Evolutionary conservation across 2,888 invertebrate genomes (phyloP), one percentile per base, ranked within the genome.

Genomic region (Caenorhabditis sp.): DNA sequence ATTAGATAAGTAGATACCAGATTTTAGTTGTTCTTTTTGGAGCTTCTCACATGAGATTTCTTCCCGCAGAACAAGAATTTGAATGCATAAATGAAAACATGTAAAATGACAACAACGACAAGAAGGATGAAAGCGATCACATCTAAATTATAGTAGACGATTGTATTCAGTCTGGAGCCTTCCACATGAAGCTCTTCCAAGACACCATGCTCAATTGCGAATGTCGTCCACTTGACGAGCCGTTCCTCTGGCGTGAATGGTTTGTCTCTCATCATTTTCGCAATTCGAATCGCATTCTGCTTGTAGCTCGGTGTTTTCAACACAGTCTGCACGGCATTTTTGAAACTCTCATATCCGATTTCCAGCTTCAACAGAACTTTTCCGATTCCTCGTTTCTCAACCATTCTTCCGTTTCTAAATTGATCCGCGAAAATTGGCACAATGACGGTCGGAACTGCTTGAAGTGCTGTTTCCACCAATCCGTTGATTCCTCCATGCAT

Each of bases 391-490:
- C 89, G 64, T 56, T 82, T 89, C 77, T 91, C 91, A n/a, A 85
- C 89, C 79, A 86, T 85, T 68, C 91, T 74, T 54, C 89, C 90
- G 58, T 91, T 91, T 54, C 90, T 82, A 54, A 89, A 88, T 56
- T 91, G 91, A 77, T 91, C 91, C 19, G 90, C 91, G 69, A 91
- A 91, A 49, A 91, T 79, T 8, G 91, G 91, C 22, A 92, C 85
- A 31, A 88, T 85, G 12, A 92, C 83, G 10, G 90, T 82, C 0
- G 91, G 91, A 24, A 90, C 89, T n/a, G 86, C 90, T 10, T 85
- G 87, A 41, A 89, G 85, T 2, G 89, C 87, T 5, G 90, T 87
- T 76, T 91, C 91, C 12, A 91, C 74, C 10, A 92, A 68, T 22
- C 89, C 88, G 68, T 91, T 91, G 79, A 90, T 84, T 26, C 91